A percentile compares a stretch with the other conserved stretches of the same genome.
phyloP scores from a whole-genome alignment of 2,888 invertebrate species.

The Ptilodon capucinus region DNA sequence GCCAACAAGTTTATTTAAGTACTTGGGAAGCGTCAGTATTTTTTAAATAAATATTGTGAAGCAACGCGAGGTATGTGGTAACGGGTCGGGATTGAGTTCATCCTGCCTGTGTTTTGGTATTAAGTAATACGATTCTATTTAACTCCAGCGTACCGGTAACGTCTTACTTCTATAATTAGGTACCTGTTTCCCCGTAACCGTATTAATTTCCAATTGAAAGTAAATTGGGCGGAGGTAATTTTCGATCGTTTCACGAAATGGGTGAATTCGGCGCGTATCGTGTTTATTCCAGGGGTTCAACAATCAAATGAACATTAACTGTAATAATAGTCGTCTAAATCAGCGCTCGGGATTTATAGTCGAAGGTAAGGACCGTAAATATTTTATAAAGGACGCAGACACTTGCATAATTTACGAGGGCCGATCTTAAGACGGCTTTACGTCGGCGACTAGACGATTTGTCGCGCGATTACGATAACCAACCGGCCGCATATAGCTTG shows the following conservation, averaged over 20 bases:
- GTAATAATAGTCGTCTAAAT: slow-evolving; percentile 37
- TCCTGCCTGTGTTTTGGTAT: background rate
- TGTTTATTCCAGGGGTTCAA: slow-evolving; percentile 26
- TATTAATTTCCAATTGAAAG: background rate
- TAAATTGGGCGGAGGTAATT: background rate
- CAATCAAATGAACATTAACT: slow-evolving; percentile 36
- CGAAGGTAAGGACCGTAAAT: slow-evolving; percentile 56
- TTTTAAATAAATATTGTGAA: slow-evolving; percentile 1
- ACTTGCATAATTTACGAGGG: slow-evolving; percentile 34
- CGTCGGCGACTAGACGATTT: slow-evolving; percentile 23
- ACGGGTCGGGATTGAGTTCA: background rate
- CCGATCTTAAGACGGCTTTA: slow-evolving; percentile 41
- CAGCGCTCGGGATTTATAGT: slow-evolving; percentile 47
- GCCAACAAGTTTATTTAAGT: slow-evolving; percentile 45
- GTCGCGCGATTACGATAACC: slow-evolving; percentile 18
- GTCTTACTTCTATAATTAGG: background rate
- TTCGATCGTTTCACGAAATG: background rate
- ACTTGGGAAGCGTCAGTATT: slow-evolving; percentile 2
- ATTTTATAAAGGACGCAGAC: slow-evolving; percentile 48
- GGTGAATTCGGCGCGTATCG: background rate
- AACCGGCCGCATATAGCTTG: slow-evolving; percentile 12
- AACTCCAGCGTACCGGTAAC: background rate
- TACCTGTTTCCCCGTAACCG: background rate
- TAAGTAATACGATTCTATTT: background rate
- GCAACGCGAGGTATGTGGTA: background rate